Evolutionary conservation across 2,797 vertebrate genomes (phyloP).

Genomic region (Emys orbicularis): DNA sequence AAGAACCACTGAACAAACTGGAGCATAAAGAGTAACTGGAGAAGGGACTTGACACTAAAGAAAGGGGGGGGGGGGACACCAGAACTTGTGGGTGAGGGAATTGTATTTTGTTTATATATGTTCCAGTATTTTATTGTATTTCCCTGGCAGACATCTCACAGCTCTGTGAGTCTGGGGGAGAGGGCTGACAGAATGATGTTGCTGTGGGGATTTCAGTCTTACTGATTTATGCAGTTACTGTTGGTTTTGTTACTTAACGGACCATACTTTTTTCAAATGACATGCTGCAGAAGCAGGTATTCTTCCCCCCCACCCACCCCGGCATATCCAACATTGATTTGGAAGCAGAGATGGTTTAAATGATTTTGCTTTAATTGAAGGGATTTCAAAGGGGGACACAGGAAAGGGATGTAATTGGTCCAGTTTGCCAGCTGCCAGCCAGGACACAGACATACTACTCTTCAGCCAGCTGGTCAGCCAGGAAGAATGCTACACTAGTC

Average conservation of each 20-base stretch:
- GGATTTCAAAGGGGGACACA: not conserved
- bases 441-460: not conserved
- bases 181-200: conserved; percentile 51
- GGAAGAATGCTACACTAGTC: not conserved
- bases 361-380: not conserved
- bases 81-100: not conserved
- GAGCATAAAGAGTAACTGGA: not conserved
- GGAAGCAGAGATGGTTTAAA: not conserved
- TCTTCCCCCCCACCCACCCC: conserved; percentile 17
- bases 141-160: not conserved
- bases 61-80: not conserved
- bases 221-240: conserved; percentile 31
- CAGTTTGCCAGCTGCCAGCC: not conserved
- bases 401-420: fast-evolving
- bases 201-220: conserved; percentile 33
- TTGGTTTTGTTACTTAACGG: conserved; percentile 31
- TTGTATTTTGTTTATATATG: conserved; percentile 27
- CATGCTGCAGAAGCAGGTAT: conserved; percentile 22
- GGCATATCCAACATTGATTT: not conserved
- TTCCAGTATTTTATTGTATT: conserved; percentile 28
- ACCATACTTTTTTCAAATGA: conserved; percentile 22
- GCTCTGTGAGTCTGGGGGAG: not conserved
- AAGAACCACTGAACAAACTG: not conserved
- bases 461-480: not conserved
- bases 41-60: not conserved